Base-by-base conservation (phyloP, 2,797 vertebrate genomes). In the Spinibarbus caldwelli region DNA sequence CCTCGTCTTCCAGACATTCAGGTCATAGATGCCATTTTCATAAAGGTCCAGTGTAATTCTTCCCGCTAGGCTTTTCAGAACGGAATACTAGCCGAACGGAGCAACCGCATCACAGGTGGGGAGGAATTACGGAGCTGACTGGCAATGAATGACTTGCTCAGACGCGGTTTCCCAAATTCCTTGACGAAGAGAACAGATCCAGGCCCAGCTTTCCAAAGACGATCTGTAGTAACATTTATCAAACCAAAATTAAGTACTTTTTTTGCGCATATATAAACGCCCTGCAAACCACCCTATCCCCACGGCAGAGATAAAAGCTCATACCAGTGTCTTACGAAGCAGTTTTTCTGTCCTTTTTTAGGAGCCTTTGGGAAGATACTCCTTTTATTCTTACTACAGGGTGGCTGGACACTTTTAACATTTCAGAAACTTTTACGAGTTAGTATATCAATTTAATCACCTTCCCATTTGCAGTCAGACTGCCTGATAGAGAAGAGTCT, bases 391-490 rank as follows among this genome's bases (percentile, higher is more conserved):
- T 66, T 90, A 70, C 85, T 90, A 77, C 62, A 78, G 86, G 86
- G 79, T 86, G 90, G 79, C 85, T 89, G 49, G 70, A 82, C 80
- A 81, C 87, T 90, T 93, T 93, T 87, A 90, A 87, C 78, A 49
- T 92, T 92, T 92, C 29, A 88, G 89, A 91, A 79, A 43, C n/a
- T 70, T 91, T 93, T 90, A 92, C 11, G 21, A 89, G 70, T 71
- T 79, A 76, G 81, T 93, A 92, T 90, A 91, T 94, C 87, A 93
- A 92, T 94, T 92, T 91, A 92, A 94, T 90, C 83, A 78, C 84
- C 78, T 67, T 86, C 49, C 5, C 17, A 73, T 91, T 82, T 71
- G 85, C 23, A 85, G 70, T 85, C 70, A 85, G 29, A 47, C 34
- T 86, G 80, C 49, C 21, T 86, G 85, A 91, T 89, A 88, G 73